These are phyloP conservation scores for Halcyon malimbica DNA, from an alignment of 2,113 vertebrate species.

Conservation along the genomic window DNA sequence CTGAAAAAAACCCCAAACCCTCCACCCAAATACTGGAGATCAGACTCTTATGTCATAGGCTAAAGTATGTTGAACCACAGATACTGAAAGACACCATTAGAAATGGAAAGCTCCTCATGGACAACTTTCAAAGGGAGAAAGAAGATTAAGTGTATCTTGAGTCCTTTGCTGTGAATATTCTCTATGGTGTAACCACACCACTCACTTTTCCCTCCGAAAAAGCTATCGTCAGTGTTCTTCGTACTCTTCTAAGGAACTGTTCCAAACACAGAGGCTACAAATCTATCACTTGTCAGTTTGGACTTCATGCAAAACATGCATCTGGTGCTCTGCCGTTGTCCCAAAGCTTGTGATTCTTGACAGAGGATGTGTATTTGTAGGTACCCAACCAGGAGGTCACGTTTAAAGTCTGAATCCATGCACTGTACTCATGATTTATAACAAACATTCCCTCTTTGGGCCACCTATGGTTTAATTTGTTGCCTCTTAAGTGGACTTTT, in stretches of 20 bases:
- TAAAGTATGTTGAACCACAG: neutral
- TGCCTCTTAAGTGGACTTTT: neutral
- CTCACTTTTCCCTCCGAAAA: neutral
- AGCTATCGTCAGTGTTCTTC: neutral
- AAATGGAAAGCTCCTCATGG: neutral
- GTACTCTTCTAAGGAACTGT: neutral
- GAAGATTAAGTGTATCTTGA: neutral
- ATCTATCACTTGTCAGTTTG: neutral
- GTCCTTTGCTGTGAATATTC: neutral
- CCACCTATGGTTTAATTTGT: neutral
- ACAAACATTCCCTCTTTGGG: neutral
- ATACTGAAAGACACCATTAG: neutral
- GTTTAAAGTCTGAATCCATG: neutral
- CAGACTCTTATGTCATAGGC: neutral
- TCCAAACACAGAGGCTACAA: neutral
- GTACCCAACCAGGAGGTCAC: neutral
- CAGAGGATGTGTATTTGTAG: neutral
- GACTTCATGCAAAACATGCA: neutral
- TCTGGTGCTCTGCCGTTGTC: neutral
- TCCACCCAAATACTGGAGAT: neutral
- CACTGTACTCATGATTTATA: conserved; percentile 30
- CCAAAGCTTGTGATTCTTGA: neutral
- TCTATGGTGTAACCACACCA: neutral
- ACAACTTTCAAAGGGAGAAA: neutral
- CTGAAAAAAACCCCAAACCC: no score